Percentiles rank a stretch among this genome's conserved stretches.
Conservation (phyloP, 2,113 vertebrate genomes). For the Accipiter cooperii region DNA sequence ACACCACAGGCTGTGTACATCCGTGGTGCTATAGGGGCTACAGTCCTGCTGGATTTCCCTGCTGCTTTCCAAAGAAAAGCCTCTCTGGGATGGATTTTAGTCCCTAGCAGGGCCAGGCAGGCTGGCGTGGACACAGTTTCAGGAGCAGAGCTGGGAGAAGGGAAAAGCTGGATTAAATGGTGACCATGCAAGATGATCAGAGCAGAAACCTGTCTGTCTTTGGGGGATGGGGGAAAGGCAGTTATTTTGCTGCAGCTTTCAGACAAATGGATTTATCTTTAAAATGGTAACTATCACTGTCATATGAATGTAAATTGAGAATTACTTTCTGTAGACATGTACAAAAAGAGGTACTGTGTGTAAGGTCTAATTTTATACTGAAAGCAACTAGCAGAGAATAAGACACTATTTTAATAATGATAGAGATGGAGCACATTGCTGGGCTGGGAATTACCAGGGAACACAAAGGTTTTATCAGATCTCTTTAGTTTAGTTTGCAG, state of each 20-base stretch:
- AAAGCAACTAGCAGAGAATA: not conserved
- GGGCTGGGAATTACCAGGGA: not conserved
- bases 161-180: not conserved
- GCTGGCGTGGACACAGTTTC: not conserved
- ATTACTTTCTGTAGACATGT: not conserved
- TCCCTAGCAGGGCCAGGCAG: not conserved
- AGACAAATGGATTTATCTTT: not conserved
- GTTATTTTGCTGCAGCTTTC: not conserved
- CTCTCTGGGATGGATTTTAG: not conserved
- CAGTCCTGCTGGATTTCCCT: not conserved
- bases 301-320: not conserved
- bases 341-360: not conserved
- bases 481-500: not conserved
- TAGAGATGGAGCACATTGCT: not conserved
- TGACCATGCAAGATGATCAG: not conserved
- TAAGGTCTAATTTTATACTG: not conserved
- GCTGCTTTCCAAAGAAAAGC: not conserved
- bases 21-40: not conserved
- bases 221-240: not conserved
- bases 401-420: not conserved
- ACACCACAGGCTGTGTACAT: not conserved
- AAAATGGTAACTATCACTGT: not conserved
- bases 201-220: not conserved
- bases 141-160: not conserved
- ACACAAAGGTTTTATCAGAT: not conserved